Percentiles rank a stretch among this genome's conserved stretches.
phyloP scores from a whole-genome alignment of 2,888 invertebrate species.

The Allygus modestus region DNA sequence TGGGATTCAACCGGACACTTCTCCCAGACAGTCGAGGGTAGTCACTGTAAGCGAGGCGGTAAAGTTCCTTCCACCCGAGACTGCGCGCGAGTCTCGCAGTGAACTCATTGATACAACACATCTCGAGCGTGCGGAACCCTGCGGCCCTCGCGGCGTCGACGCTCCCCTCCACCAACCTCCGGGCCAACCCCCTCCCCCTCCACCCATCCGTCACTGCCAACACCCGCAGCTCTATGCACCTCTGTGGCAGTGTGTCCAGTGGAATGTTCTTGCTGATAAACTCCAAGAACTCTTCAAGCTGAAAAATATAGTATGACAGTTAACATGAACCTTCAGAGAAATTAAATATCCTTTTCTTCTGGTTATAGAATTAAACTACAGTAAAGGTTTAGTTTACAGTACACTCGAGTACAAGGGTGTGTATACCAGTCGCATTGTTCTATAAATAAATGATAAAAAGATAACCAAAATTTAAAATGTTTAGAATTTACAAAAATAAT shows the following conservation, averaged over 20 bases:
- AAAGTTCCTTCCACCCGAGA: conserved; percentile 18
- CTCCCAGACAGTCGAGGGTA: conserved; percentile 14
- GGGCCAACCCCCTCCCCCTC: conserved; percentile 26
- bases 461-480: too few species aligned
- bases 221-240: conserved; percentile 42
- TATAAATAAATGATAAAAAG: too few species aligned
- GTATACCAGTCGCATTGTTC: too few species aligned
- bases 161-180: conserved; percentile 30
- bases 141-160: neutral
- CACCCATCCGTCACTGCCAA: conserved; percentile 13
- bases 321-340: too few species aligned
- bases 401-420: too few species aligned
- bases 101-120: conserved; percentile 40
- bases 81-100: neutral
- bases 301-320: neutral
- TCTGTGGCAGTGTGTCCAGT: conserved; percentile 3
- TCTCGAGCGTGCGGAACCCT: neutral
- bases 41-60: conserved; percentile 19
- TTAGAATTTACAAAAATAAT: too few species aligned
- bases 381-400: too few species aligned
- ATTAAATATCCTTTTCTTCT: too few species aligned
- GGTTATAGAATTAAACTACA: too few species aligned
- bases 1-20: neutral
- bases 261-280: neutral
- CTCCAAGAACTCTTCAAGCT: neutral